These are phyloP conservation scores for Hiodon tergisus DNA, from an alignment of 2,113 vertebrate genomes.

Conservation along the genomic window DNA sequence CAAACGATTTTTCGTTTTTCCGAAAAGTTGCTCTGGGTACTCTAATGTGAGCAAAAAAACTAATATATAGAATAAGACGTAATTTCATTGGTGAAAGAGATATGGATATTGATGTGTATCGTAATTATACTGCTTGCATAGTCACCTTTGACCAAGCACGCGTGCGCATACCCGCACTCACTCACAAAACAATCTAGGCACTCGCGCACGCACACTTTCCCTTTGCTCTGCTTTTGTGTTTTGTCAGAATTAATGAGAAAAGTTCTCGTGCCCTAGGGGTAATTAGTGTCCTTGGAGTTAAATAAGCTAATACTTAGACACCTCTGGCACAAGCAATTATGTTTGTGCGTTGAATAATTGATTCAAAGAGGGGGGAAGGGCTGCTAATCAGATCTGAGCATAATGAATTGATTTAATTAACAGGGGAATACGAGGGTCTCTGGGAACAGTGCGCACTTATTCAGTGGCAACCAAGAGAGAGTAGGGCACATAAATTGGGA, in stretches of 20 bases:
- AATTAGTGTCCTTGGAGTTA: conserved; percentile 99
- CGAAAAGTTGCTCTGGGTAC: no score
- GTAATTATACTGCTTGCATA: no score
- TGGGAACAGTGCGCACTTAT: conserved; percentile 74
- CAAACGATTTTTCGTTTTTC: no score
- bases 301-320: conserved; percentile 99
- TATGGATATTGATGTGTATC: no score
- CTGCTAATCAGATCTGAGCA: conserved; percentile 92
- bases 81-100: no score
- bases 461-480: conserved; percentile 78
- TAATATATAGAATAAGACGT: no score
- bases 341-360: conserved; percentile 99
- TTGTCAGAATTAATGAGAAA: conserved; percentile 99
- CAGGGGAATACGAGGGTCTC: conserved; percentile 86
- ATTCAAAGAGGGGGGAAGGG: conserved; percentile 89
- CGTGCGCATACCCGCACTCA: conserved; percentile 20
- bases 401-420: conserved; percentile 99
- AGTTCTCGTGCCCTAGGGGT: conserved; percentile 99
- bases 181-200: conserved; percentile 28
- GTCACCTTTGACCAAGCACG: neutral
- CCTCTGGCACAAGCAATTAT: conserved; percentile 99
- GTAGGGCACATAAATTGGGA: conserved; percentile 73
- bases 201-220: conserved; percentile 69
- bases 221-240: conserved; percentile 99
- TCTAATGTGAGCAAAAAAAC: no score